Percentiles rank a stretch among this genome's conserved stretches.
Conservation (phyloP, 2,113 vertebrate species). For the Eublepharis macularius region DNA sequence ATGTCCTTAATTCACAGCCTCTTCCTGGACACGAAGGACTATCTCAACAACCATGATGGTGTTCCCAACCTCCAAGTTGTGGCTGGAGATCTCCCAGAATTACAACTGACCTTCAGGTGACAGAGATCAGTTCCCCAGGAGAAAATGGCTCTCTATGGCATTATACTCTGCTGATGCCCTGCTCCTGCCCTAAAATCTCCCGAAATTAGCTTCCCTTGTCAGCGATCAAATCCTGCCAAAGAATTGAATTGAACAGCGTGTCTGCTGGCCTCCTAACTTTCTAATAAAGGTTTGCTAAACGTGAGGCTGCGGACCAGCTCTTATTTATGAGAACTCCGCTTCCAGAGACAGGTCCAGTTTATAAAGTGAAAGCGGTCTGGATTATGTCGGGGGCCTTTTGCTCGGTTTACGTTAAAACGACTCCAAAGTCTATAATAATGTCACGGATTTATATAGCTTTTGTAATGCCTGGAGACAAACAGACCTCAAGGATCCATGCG, state of each 20-base stretch:
- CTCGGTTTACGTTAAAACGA: constrained; percentile 15
- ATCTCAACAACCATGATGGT: no score
- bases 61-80: no score
- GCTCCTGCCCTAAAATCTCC: no score
- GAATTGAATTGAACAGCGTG: neutral
- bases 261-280: neutral
- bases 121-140: no score
- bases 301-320: neutral
- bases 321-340: neutral
- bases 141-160: no score
- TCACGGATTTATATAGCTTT: constrained; percentile 3
- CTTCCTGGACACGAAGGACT: no score
- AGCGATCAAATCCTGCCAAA: no score
- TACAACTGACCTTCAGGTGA: no score
- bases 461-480: neutral
- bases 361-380: neutral
- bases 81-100: no score
- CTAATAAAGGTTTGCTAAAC: neutral
- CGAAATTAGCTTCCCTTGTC: no score
- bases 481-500: neutral
- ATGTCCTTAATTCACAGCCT: no score
- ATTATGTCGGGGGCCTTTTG: neutral
- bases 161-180: no score
- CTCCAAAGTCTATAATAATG: constrained; percentile 15
- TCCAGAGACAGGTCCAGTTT: neutral